A percentile compares a stretch with the other conserved stretches of the same genome.
These are phyloP conservation scores for Ciconia maguari DNA, from an alignment of 2,113 vertebrate species.

Conservation along the genomic window DNA sequence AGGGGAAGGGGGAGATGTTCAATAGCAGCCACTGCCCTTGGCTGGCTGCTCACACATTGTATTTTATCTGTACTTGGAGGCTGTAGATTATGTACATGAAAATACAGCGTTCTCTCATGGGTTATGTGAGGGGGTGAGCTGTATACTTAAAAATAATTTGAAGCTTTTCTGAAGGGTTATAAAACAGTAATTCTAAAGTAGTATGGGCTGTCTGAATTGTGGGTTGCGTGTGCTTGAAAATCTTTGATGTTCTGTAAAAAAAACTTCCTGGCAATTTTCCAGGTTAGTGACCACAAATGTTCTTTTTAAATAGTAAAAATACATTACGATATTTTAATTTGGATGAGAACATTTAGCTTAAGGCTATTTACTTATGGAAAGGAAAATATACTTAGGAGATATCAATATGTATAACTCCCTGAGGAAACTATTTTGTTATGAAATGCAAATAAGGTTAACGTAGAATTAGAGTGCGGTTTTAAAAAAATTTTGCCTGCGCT, in stretches of 20 bases:
- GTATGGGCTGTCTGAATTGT: neutral
- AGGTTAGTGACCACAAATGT: neutral
- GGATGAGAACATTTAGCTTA: neutral
- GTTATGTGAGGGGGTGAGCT: neutral
- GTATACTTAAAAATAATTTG: neutral
- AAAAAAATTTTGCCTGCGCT: neutral
- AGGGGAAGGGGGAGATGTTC: neutral
- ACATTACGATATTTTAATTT: neutral
- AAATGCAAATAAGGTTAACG: neutral
- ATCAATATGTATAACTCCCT: constrained; percentile 29
- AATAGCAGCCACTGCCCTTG: neutral
- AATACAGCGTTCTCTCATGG: neutral
- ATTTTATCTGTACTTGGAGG: neutral
- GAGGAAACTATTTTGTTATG: neutral
- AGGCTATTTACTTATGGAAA: constrained; percentile 14
- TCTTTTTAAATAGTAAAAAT: neutral
- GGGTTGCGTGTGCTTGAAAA: neutral
- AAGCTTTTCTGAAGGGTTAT: neutral
- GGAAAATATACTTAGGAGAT: neutral
- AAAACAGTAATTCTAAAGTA: neutral
- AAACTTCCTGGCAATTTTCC: neutral
- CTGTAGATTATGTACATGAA: neutral
- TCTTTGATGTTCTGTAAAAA: neutral
- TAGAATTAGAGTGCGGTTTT: neutral
- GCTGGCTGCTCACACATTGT: neutral